Conservation (phyloP, 1,140 invertebrate species). For the Microplitis demolitor region DNA sequence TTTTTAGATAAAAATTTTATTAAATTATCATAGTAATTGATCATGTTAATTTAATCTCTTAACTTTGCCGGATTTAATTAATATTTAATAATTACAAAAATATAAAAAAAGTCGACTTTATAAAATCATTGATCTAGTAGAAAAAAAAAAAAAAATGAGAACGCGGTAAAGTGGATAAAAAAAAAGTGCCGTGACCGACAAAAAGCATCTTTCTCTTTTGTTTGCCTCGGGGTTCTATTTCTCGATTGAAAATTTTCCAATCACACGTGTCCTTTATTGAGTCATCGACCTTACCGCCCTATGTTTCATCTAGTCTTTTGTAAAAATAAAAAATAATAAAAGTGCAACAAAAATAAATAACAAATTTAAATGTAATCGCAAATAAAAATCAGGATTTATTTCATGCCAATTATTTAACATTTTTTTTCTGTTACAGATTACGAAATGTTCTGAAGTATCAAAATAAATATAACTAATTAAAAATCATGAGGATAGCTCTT, state of each 20-base stretch:
- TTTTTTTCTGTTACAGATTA: not conserved
- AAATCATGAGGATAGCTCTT: slow-evolving; percentile 44
- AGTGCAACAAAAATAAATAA: not conserved
- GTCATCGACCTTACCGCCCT: too few species aligned
- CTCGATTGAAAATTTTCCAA: too few species aligned
- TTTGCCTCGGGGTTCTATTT: not conserved
- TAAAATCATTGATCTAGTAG: not conserved
- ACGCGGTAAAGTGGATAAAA: not conserved
- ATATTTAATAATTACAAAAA: not conserved
- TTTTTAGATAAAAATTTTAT: too few species aligned
- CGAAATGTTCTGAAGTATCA: not conserved
- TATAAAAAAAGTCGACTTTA: not conserved
- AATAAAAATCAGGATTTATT: too few species aligned
- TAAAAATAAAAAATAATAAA: not conserved
- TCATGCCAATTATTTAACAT: not conserved
- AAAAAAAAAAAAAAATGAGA: not conserved
- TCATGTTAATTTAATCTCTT: too few species aligned
- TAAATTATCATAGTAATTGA: too few species aligned
- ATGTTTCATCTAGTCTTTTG: too few species aligned
- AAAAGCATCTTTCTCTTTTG: not conserved
- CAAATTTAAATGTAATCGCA: too few species aligned
- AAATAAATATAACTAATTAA: slow-evolving; percentile 15
- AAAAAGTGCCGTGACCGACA: too few species aligned
- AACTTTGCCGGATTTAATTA: too few species aligned
- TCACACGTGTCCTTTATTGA: too few species aligned